Evolutionary conservation across 2,888 invertebrate species (phyloP).

Genomic region (Drosophila lacicola): DNA sequence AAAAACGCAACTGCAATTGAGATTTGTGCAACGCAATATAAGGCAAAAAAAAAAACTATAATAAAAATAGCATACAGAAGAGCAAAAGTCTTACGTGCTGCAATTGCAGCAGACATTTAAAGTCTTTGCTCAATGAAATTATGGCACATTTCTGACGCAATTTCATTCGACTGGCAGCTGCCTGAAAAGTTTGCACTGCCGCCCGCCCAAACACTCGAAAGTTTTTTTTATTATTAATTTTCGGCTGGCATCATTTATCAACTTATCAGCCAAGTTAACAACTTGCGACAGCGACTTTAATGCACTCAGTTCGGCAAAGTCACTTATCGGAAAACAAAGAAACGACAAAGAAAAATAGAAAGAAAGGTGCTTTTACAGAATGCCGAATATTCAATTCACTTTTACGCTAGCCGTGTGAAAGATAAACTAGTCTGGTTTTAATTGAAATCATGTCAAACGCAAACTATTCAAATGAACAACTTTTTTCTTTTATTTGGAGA

Average conservation of each 20-base stretch:
- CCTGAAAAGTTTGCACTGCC: conserved; percentile 10
- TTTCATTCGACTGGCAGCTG: conserved; percentile 1
- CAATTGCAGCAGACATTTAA: conserved; percentile 36
- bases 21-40: conserved; percentile 46
- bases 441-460: too few relatives aligned
- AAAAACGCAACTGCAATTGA: conserved; percentile 24
- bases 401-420: too few relatives aligned
- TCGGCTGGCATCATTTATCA: conserved; percentile 43
- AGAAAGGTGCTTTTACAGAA: background rate
- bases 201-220: background rate
- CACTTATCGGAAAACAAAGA: conserved; percentile 27
- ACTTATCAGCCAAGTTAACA: conserved; percentile 36
- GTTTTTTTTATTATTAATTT: conserved; percentile 22
- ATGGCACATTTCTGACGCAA: conserved; percentile 31
- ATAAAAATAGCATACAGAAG: background rate
- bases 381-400: background rate
- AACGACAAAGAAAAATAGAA: background rate
- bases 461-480: too few relatives aligned
- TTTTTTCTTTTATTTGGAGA: too few relatives aligned
- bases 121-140: conserved; percentile 31
- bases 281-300: conserved; percentile 31
- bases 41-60: background rate
- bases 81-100: conserved; percentile 39
- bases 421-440: too few relatives aligned
- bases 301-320: conserved; percentile 30